Percentiles rank a stretch among this genome's conserved stretches.
Evolutionary conservation across 2,797 vertebrate genomes (phyloP).

Genomic region (Erpetoichthys calabaricus): DNA sequence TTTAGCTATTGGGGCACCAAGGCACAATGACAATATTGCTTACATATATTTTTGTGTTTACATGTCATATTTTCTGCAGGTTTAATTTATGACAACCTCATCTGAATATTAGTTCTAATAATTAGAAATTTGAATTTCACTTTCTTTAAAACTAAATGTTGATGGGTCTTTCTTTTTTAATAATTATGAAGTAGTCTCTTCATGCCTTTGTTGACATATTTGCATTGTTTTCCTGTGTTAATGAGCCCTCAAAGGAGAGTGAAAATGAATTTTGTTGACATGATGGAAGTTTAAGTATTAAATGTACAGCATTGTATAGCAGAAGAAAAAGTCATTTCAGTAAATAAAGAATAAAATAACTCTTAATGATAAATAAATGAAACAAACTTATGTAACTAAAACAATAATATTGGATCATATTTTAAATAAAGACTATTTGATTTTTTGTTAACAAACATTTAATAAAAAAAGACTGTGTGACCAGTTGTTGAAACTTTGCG

Average conservation of each 20-base stretch:
- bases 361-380: too few species aligned
- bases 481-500: too few species aligned
- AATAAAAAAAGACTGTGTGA: too few species aligned
- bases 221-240: conserved; percentile 37
- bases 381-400: too few species aligned
- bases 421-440: too few species aligned
- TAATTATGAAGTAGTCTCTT: conserved; percentile 58
- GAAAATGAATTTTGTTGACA: conserved; percentile 21
- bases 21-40: too few species aligned
- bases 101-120: conserved; percentile 47
- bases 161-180: conserved; percentile 69
- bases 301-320: conserved; percentile 44
- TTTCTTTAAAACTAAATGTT: conserved; percentile 53
- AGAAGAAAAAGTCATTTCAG: too few species aligned
- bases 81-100: conserved; percentile 58
- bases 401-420: too few species aligned
- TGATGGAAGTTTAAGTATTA: conserved; percentile 53
- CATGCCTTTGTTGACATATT: conserved; percentile 50
- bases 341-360: too few species aligned
- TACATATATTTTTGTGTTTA: too few species aligned
- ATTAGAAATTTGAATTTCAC: conserved; percentile 22
- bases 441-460: too few species aligned
- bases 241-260: conserved; percentile 67
- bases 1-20: too few species aligned
- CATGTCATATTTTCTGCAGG: conserved; percentile 17